A percentile compares a stretch with the other conserved stretches of the same genome.
These are phyloP conservation scores for Lasioglossum morio DNA, from an alignment of 2,888 invertebrate genomes.

Conservation along the genomic window DNA sequence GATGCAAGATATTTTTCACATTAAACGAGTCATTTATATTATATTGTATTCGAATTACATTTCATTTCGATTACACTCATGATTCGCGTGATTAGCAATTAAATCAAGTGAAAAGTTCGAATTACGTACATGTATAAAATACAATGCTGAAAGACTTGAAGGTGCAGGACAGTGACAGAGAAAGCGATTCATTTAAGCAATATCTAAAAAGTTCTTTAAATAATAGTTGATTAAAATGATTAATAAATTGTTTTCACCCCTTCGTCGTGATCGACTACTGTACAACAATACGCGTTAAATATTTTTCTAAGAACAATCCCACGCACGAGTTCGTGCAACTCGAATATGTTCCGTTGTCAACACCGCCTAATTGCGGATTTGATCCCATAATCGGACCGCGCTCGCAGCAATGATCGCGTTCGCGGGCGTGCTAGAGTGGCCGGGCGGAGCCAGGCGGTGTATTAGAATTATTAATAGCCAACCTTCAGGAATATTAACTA, in stretches of 20 bases:
- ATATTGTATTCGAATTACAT: too few relatives aligned
- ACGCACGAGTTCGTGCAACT: not conserved
- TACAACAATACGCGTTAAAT: not conserved
- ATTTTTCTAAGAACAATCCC: not conserved
- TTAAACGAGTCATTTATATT: too few relatives aligned
- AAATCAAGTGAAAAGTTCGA: too few relatives aligned
- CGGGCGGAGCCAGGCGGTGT: slow-evolving; percentile 67
- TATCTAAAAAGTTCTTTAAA: not conserved
- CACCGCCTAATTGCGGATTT: slow-evolving; percentile 39
- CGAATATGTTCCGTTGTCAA: not conserved
- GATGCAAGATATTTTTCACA: too few relatives aligned
- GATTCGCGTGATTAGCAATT: too few relatives aligned
- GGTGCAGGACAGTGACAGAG: not conserved
- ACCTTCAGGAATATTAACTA: slow-evolving; percentile 83
- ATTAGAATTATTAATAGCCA: slow-evolving; percentile 81
- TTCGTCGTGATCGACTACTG: not conserved
- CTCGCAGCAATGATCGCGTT: slow-evolving; percentile 51
- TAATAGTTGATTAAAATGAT: not conserved
- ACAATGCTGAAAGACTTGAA: not conserved
- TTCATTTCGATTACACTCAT: too few relatives aligned
- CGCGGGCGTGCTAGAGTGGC: slow-evolving; percentile 71
- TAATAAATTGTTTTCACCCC: not conserved
- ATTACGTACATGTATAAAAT: too few relatives aligned
- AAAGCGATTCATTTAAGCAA: not conserved
- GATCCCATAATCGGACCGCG: slow-evolving; percentile 51